phyloP scores from a whole-genome alignment of 2,113 vertebrate species.

The Hemichromis elongatus region DNA sequence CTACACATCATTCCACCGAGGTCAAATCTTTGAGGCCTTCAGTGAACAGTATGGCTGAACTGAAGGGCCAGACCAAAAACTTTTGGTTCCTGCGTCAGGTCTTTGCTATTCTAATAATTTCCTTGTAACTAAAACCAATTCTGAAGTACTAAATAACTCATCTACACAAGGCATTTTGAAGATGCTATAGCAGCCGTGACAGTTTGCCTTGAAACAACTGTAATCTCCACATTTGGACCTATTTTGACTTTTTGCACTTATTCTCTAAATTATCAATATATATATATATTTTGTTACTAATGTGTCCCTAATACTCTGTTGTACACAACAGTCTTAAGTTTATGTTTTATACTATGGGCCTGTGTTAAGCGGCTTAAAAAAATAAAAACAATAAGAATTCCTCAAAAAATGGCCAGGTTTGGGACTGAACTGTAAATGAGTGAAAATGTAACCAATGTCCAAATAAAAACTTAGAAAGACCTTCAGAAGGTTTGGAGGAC shows the following conservation, averaged over 20 bases:
- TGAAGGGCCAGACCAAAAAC: not conserved
- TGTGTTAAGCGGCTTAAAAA: not conserved
- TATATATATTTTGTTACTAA: not conserved
- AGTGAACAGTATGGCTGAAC: not conserved
- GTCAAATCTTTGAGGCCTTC: rapidly evolving
- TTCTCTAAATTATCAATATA: not conserved
- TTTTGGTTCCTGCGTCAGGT: not conserved
- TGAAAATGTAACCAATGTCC: not conserved
- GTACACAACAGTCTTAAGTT: not conserved
- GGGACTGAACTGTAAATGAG: not conserved
- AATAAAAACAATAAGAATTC: not conserved
- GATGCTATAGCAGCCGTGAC: not conserved
- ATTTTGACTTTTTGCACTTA: not conserved
- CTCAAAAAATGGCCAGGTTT: not conserved
- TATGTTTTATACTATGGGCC: not conserved
- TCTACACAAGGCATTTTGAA: not conserved
- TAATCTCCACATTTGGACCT: not conserved
- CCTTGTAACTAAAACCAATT: not conserved
- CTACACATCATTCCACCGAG: not conserved
- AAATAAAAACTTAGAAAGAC: not conserved
- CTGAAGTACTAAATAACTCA: not conserved
- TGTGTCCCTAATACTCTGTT: not conserved
- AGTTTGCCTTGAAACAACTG: not conserved
- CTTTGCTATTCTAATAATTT: not conserved
- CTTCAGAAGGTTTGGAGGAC: not conserved